Conservation (phyloP, 2,888 invertebrate genomes). For the Caenorhabditis doughertyi region DNA sequence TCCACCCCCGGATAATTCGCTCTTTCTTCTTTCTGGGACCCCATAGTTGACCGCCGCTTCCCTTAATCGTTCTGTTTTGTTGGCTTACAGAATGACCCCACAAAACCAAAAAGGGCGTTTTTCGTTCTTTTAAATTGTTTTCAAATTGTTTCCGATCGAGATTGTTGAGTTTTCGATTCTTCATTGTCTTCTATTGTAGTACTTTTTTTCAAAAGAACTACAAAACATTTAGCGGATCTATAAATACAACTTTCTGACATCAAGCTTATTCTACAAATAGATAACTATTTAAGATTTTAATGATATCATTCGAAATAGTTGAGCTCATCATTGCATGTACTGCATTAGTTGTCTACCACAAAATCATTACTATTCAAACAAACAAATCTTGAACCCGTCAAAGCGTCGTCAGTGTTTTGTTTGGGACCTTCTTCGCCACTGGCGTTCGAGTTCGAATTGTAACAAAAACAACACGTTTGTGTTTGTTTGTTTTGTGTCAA, state of each 20-base stretch:
- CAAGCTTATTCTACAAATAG: not conserved
- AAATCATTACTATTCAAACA: slow-evolving; percentile 39
- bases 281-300: not conserved
- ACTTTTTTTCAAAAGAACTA: slow-evolving; percentile 8
- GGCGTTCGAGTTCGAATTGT: slow-evolving; percentile 49
- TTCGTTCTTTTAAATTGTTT: slow-evolving; percentile 13
- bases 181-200: slow-evolving; percentile 25
- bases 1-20: slow-evolving; percentile 26
- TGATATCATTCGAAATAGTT: not conserved
- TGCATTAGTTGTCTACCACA: slow-evolving; percentile 3
- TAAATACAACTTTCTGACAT: not conserved
- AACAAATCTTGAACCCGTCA: slow-evolving; percentile 55
- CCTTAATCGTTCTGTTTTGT: slow-evolving; percentile 31
- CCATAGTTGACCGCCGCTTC: slow-evolving; percentile 23
- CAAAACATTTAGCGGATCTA: not conserved
- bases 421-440: slow-evolving; percentile 13
- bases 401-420: slow-evolving; percentile 36
- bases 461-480: slow-evolving; percentile 49
- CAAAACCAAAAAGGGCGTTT: slow-evolving; percentile 19
- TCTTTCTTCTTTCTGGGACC: not conserved
- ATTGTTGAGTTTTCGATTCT: slow-evolving; percentile 17
- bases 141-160: slow-evolving; percentile 45
- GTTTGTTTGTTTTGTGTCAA: slow-evolving; percentile 29
- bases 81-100: slow-evolving; percentile 25
- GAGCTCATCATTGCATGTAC: not conserved